These are phyloP conservation scores for Drosophila grimshawi DNA, from an alignment of 1,140 invertebrate species.

Conservation along the genomic window DNA sequence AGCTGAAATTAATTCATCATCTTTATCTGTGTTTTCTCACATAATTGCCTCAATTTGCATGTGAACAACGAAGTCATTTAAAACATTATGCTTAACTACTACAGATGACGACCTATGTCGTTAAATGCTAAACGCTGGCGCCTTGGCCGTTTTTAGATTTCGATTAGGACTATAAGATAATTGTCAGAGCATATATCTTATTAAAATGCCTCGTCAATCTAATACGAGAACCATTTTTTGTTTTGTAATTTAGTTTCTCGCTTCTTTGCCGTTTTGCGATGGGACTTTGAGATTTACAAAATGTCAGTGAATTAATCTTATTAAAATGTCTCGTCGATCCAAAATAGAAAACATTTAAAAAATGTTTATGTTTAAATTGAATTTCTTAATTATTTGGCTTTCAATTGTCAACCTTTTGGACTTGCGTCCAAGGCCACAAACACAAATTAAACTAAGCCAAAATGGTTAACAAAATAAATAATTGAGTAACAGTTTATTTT, in stretches of 20 bases:
- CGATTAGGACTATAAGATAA: conserved; percentile 6
- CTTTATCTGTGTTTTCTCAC: conserved; percentile 71
- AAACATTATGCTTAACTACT: conserved; percentile 28
- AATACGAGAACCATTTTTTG: not conserved
- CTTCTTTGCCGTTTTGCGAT: too few relatives aligned
- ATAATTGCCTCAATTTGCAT: conserved; percentile 82
- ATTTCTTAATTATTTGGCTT: too few relatives aligned
- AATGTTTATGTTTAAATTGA: too few relatives aligned
- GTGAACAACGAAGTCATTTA: conserved; percentile 53
- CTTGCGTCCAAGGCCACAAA: conserved; percentile 11
- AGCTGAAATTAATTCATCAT: conserved; percentile 78
- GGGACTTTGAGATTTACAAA: too few relatives aligned
- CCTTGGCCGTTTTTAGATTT: conserved; percentile 44
- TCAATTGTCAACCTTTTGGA: conserved; percentile 27
- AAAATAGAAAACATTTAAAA: too few relatives aligned
- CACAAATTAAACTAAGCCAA: not conserved
- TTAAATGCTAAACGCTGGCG: conserved; percentile 43
- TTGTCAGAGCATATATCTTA: conserved; percentile 23
- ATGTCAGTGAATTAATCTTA: too few relatives aligned
- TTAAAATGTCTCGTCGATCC: too few relatives aligned
- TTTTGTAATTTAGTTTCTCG: too few relatives aligned
- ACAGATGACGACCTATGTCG: conserved; percentile 10
- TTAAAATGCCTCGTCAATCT: conserved; percentile 28
- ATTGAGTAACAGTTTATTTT: conserved; percentile 15
- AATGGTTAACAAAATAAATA: not conserved